phyloP scores from a whole-genome alignment of 1,140 invertebrate genomes.

The Phymastichus coffea region DNA sequence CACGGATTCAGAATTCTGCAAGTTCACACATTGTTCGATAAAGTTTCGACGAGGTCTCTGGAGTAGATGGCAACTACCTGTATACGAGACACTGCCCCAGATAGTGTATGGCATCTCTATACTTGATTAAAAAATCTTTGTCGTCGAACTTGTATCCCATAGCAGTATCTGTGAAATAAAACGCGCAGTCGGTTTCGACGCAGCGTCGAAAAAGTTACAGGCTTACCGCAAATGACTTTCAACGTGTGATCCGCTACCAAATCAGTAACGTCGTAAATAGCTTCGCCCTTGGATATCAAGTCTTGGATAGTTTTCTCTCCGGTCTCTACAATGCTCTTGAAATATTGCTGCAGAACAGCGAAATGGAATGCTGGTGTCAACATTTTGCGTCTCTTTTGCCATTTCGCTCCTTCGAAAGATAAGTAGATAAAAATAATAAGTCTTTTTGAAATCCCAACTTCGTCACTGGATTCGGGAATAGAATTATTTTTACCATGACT shows the following conservation, averaged over 20 bases:
- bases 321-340: slow-evolving; percentile 78
- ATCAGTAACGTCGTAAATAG: slow-evolving; percentile 70
- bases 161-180: slow-evolving; percentile 76
- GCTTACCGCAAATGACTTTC: slow-evolving; percentile 80
- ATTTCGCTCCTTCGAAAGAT: slow-evolving; percentile 66
- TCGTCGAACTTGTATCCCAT: slow-evolving; percentile 79
- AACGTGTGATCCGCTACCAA: slow-evolving; percentile 76
- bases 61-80: slow-evolving; percentile 25
- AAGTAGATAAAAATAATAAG: neutral
- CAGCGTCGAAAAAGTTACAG: neutral
- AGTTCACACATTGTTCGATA: slow-evolving; percentile 30
- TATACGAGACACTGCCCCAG: slow-evolving; percentile 26
- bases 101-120: slow-evolving; percentile 71
- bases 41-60: neutral
- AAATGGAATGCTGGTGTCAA: too few relatives aligned
- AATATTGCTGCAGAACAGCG: too few relatives aligned
- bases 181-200: neutral
- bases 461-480: too few relatives aligned
- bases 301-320: slow-evolving; percentile 65
- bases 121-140: slow-evolving; percentile 67
- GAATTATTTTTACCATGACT: slow-evolving; percentile 54
- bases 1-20: slow-evolving; percentile 65
- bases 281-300: slow-evolving; percentile 61
- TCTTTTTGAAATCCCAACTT: too few relatives aligned
- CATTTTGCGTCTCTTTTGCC: too few relatives aligned